These are phyloP conservation scores for Entosphenus tridentatus DNA, from an alignment of 2,113 vertebrate genomes.

Conservation along the genomic window DNA sequence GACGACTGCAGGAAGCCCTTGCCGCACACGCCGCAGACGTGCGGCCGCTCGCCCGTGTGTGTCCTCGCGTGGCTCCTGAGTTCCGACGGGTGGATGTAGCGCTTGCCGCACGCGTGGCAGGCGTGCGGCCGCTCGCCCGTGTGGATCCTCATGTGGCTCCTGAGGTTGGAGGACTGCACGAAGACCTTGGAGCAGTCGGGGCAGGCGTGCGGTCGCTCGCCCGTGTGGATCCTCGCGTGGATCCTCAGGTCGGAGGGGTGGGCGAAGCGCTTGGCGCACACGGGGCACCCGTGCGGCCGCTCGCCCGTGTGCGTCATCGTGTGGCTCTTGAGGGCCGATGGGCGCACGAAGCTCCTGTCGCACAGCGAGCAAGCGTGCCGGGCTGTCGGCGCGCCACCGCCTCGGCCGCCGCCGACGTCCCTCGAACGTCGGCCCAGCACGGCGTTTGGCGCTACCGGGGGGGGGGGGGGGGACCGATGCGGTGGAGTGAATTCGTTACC, in stretches of 20 bases:
- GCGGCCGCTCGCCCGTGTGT: constrained; percentile 1
- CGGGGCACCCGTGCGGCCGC: constrained; percentile 1
- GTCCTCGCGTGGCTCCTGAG: neutral
- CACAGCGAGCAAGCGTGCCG: neutral
- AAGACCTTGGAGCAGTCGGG: constrained; percentile 22
- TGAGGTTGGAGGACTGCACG: neutral
- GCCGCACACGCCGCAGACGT: constrained; percentile 5
- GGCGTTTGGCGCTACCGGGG: too few species aligned
- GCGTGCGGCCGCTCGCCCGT: neutral
- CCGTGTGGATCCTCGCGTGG: neutral
- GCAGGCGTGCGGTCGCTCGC: constrained; percentile 36
- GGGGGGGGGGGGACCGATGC: too few species aligned
- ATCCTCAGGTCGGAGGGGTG: neutral
- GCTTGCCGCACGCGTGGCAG: neutral
- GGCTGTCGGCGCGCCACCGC: too few species aligned
- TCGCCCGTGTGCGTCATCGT: neutral
- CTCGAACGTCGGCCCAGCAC: too few species aligned
- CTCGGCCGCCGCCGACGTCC: too few species aligned
- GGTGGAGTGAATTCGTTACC: too few species aligned
- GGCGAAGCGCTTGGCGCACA: constrained; percentile 4
- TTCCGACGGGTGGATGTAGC: neutral
- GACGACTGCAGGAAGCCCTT: neutral
- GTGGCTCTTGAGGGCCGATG: neutral
- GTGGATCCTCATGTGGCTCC: neutral
- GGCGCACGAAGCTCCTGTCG: neutral